Evolutionary conservation across 2,113 vertebrate genomes (phyloP), one percentile per base, ranked within the genome.

Genomic region (Bufo gargarizans): DNA sequence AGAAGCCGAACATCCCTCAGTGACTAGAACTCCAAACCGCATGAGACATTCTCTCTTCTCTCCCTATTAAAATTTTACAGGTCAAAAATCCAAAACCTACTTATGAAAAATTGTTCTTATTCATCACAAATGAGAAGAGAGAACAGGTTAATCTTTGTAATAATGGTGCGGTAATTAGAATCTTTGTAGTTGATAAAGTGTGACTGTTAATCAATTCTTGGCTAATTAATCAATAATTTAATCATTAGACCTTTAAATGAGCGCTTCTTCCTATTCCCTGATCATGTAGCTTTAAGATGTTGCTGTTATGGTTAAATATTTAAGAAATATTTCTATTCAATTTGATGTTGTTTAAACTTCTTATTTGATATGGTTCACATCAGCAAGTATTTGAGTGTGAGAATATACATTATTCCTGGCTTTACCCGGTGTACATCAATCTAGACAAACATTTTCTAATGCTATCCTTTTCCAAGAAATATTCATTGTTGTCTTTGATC

Each of bases 171-270:
- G 96, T 97, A 98, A 98, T 99, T 98, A 97, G 95, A 96, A 97
- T 93, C 95, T 96, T 95, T 94, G 93, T 95, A 96, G 96, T 96
- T 98, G 97, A 98, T 98, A 97, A 96, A 95, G 95, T 97, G 96
- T 97, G 96, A 98, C 96, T 98, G 95, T 96, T 97, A 97, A 98
- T 98, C 97, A 97, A 96, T 98, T 96, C 96, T 97, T 96, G 94
- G 96, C 97, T 98, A 99, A 99, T 99, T 96, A 98, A 98, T 99
- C 97, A 96, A 99, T 99, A 98, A 97, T 97, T 98, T 97, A 97
- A 98, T 99, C 97, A 98, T 98, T 97, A 96, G 96, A 96, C 96
- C 96, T 97, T 97, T 97, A 96, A 98, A 99, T 96, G 96, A 97
- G 96, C 94, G 96, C 97, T 97, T 98, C 95, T 95, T 96, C 93